Evolutionary conservation across 2,113 vertebrate species (phyloP).

Genomic region (Sturnira hondurensis): DNA sequence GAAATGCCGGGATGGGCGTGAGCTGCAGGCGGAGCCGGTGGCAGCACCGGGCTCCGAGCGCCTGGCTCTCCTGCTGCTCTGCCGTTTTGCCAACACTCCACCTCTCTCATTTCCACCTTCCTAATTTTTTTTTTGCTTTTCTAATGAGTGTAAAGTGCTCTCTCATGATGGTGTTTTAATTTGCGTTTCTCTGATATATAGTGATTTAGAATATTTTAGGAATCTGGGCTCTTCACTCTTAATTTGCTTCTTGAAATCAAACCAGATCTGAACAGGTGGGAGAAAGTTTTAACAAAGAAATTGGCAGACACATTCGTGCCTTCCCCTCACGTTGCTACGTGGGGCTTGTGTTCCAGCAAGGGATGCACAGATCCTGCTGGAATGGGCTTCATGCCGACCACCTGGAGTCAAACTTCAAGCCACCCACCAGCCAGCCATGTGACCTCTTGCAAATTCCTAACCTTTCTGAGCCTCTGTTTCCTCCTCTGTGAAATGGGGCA

Average conservation of each 20-base stretch:
- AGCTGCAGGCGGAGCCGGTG: not conserved
- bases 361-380: not conserved
- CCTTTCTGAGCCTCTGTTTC: not conserved
- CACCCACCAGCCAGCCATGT: not conserved
- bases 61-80: not conserved
- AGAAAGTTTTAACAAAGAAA: not conserved
- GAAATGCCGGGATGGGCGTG: not conserved
- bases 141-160: constrained; percentile 39
- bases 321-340: not conserved
- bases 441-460: not conserved
- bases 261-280: not conserved
- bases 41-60: accelerated
- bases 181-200: constrained; percentile 39
- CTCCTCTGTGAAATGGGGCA: not conserved
- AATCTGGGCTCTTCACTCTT: constrained; percentile 43
- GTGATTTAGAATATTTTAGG: constrained; percentile 33
- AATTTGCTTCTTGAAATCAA: constrained; percentile 53
- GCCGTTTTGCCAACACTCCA: not conserved
- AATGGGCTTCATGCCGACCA: not conserved
- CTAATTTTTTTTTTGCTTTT: constrained; percentile 45
- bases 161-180: constrained; percentile 26
- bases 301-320: not conserved
- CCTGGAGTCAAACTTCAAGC: not conserved
- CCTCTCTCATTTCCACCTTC: not conserved
- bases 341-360: not conserved